Percentiles rank a stretch among this genome's conserved stretches.
phyloP scores from a whole-genome alignment of 2,113 vertebrate genomes.

The Jacana jacana region DNA sequence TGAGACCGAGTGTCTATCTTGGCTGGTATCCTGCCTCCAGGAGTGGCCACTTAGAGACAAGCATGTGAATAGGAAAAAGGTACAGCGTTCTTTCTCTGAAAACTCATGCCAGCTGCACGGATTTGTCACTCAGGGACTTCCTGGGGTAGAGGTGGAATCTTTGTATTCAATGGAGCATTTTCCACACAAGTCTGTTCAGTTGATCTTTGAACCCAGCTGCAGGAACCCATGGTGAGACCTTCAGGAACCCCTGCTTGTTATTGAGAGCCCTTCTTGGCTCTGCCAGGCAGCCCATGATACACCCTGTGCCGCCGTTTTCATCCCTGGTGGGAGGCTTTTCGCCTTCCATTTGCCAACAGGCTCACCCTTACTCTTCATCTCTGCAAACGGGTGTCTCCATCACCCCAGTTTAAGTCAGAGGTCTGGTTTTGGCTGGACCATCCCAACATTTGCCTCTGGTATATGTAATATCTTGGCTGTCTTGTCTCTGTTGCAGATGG shows the following conservation, averaged over 20 bases:
- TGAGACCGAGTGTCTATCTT: not conserved
- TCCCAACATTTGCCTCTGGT: not conserved
- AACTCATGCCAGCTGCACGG: fast-evolving
- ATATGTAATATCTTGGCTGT: fast-evolving
- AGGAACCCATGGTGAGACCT: not conserved
- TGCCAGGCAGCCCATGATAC: not conserved
- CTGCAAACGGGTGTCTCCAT: not conserved
- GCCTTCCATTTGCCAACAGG: not conserved
- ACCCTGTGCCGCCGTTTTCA: not conserved
- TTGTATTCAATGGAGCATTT: not conserved
- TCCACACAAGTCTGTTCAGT: too few relatives aligned
- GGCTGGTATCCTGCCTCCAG: not conserved
- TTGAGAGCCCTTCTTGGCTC: not conserved
- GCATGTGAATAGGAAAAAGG: not conserved
- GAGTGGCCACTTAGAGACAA: not conserved
- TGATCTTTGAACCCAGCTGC: not conserved
- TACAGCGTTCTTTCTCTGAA: not conserved
- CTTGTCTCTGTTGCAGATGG: not conserved
- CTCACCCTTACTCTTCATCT: not conserved
- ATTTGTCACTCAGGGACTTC: not conserved
- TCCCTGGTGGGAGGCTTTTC: not conserved
- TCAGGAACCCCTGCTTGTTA: not conserved
- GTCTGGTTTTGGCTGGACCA: not conserved
- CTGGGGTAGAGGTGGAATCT: not conserved
- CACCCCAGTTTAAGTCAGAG: not conserved